Evolutionary conservation across 2,888 invertebrate species (phyloP), one percentile per base, ranked within the genome.

Genomic region (Pterobdella sp.): DNA sequence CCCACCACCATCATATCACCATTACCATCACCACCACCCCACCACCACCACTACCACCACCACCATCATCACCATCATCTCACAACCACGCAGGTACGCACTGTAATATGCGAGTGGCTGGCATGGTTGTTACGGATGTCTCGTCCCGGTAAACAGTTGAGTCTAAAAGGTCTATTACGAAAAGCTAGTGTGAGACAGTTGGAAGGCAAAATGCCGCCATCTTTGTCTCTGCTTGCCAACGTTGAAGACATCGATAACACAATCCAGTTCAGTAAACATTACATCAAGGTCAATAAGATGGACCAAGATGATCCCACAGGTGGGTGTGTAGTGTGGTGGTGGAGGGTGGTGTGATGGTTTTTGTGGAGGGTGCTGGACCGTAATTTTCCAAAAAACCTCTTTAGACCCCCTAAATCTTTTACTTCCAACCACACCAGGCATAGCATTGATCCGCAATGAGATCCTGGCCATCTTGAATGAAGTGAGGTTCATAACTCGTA

Each of bases 201-300:
- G 3, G 74, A 74, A 60, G 72, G 37, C 26, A 60, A 65, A 36
- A 37, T 75, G 22, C 77, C 78, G 22, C 76, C 74, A 22, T 77
- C 77, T 1, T 67, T 72, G 29, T 77, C 77, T 73, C 74, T 78
- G 26, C 68, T 78, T 32, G 76, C 76, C 63, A 78, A 78, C 71
- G 75, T 78, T 4, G 73, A 74, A 64, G 76, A 78, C 74, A 75
- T 77, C 22, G 78, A 78, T 74, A 78, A 76, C 73, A 74, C 74
- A 10, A 76, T 72, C 67, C 74, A 66, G 49, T 31, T 74, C 37
- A 35, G 52, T 65, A 42, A 63, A 52, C 71, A 29, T 14, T 71
- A 71, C 63, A 34, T 71, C 63, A 71, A 52, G 56, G n/a, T 56
- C 18, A 71, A 71, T 22, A 34, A 29, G 7, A 35, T 36, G 2